Conservation (phyloP, 1,140 invertebrate genomes). For the Pristionchus pacificus region DNA sequence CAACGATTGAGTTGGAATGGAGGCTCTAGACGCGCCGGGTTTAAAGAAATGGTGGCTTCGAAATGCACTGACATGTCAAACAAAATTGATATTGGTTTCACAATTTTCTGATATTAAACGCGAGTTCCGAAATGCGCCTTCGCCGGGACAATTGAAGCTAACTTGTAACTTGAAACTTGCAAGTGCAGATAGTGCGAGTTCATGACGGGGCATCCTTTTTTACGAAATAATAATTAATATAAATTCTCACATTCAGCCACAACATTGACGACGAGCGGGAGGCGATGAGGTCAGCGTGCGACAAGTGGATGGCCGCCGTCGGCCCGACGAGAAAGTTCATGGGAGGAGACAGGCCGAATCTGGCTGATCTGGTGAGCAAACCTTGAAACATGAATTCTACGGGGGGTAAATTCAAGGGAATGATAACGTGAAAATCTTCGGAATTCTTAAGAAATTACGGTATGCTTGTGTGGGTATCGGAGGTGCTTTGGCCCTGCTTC, state of each 20-base stretch:
- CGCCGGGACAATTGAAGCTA: no score
- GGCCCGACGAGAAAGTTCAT: constrained; percentile 71
- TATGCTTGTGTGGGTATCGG: neutral
- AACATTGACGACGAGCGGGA: constrained; percentile 77
- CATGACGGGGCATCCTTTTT: neutral
- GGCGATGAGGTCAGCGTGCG: constrained; percentile 82
- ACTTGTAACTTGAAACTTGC: no score
- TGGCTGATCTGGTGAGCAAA: constrained; percentile 75
- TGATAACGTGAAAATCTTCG: neutral
- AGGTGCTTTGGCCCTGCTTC: neutral
- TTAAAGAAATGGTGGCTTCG: neutral
- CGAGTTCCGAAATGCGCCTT: no score
- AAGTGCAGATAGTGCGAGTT: neutral
- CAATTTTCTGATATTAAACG: no score
- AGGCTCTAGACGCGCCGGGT: constrained; percentile 2
- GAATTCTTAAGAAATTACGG: neutral
- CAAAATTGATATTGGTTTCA: constrained; percentile 15
- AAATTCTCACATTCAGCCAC: no score
- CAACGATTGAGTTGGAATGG: constrained; percentile 20
- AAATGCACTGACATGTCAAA: neutral
- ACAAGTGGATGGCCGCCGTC: constrained; percentile 73
- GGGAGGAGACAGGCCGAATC: constrained; percentile 76
- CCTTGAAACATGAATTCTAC: no score
- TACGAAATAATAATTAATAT: constrained; percentile 41
- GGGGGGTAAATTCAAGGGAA: neutral